These are phyloP conservation scores for Amyelois transitella DNA, from an alignment of 1,140 invertebrate species.

Conservation along the genomic window DNA sequence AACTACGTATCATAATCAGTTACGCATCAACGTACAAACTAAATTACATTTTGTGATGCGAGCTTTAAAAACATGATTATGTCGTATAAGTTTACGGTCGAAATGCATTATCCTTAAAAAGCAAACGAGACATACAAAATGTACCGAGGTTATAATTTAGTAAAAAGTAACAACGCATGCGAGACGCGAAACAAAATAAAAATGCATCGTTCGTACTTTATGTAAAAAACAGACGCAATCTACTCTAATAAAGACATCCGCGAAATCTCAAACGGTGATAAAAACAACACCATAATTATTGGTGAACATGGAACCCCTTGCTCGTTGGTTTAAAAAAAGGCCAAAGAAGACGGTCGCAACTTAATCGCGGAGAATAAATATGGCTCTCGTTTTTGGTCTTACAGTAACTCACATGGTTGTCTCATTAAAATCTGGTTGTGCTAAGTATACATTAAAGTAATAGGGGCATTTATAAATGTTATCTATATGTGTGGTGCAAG, in stretches of 20 bases:
- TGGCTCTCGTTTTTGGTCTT: slow-evolving; percentile 12
- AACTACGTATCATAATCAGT: neutral
- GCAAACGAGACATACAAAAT: slow-evolving; percentile 1
- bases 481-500: slow-evolving; percentile 2
- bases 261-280: slow-evolving; percentile 34
- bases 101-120: slow-evolving; percentile 3
- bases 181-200: slow-evolving; percentile 8
- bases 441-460: slow-evolving; percentile 10
- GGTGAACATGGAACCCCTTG: slow-evolving; percentile 21
- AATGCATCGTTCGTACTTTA: slow-evolving; percentile 6
- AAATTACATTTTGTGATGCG: slow-evolving; percentile 2
- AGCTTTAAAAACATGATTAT: slow-evolving; percentile 13
- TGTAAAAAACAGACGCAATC: slow-evolving; percentile 22
- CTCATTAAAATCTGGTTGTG: slow-evolving; percentile 31
- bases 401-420: slow-evolving; percentile 23
- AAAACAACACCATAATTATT: slow-evolving; percentile 33
- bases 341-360: slow-evolving; percentile 14
- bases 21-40: neutral
- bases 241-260: slow-evolving; percentile 38
- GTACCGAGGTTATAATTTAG: slow-evolving; percentile 7
- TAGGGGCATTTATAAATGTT: slow-evolving; percentile 5
- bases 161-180: neutral
- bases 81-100: slow-evolving; percentile 14
- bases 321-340: slow-evolving; percentile 17
- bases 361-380: slow-evolving; percentile 13